These are phyloP conservation scores for Charaxes varanes DNA, from an alignment of 1,140 invertebrate species.

Conservation along the genomic window DNA sequence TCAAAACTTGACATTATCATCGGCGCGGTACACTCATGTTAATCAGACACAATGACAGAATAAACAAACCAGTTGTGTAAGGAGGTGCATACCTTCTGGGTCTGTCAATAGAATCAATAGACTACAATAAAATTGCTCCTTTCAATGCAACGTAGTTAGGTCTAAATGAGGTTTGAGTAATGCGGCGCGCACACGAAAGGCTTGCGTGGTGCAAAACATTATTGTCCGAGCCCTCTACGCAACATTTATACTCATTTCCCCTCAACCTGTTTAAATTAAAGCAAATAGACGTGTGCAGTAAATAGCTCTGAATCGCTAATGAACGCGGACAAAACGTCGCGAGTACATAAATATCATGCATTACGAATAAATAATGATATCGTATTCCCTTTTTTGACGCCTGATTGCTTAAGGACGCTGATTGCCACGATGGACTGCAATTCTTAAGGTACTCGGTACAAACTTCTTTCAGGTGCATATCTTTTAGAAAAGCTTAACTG, in stretches of 20 bases:
- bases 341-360: no score
- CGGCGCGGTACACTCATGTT: slow-evolving; percentile 24
- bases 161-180: slow-evolving; percentile 71
- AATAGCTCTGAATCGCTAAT: slow-evolving; percentile 11
- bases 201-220: slow-evolving; percentile 56
- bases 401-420: no score
- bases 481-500: no score
- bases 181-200: slow-evolving; percentile 51
- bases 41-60: slow-evolving; percentile 43
- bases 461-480: no score
- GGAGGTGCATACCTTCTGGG: slow-evolving; percentile 35
- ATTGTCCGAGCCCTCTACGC: slow-evolving; percentile 31
- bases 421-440: no score
- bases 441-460: no score
- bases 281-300: slow-evolving; percentile 18
- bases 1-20: background rate
- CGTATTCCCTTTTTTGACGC: no score
- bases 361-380: no score
- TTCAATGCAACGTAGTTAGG: slow-evolving; percentile 63
- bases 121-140: slow-evolving; percentile 64
- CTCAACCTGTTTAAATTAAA: slow-evolving; percentile 31
- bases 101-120: slow-evolving; percentile 64
- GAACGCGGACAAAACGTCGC: no score
- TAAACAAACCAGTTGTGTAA: slow-evolving; percentile 40
- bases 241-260: slow-evolving; percentile 25